These are phyloP conservation scores for Phytoseiulus persimilis DNA, from an alignment of 2,888 invertebrate genomes.

Conservation along the genomic window DNA sequence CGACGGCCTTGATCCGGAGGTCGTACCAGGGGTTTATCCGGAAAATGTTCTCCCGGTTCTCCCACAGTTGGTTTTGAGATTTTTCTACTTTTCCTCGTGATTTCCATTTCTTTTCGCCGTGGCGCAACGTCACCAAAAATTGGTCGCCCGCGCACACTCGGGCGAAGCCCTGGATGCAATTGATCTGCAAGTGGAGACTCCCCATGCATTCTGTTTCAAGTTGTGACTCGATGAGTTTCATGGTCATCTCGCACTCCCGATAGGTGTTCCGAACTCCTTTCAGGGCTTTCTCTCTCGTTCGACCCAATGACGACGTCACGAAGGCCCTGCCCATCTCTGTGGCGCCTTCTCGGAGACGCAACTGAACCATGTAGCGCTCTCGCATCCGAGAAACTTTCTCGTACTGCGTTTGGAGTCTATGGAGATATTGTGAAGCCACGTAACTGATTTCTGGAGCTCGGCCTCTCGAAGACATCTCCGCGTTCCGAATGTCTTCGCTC, in stretches of 20 bases:
- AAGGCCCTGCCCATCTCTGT: constrained; percentile 28
- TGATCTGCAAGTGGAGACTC: constrained; percentile 40
- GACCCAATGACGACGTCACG: constrained; percentile 13
- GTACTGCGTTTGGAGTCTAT: constrained; percentile 17
- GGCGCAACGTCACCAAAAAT: constrained; percentile 56
- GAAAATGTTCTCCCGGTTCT: constrained; percentile 12
- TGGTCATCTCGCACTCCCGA: constrained; percentile 29
- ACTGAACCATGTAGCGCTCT: constrained; percentile 20
- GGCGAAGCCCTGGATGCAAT: constrained; percentile 57
- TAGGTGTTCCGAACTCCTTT: constrained; percentile 30
- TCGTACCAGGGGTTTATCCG: constrained; percentile 26
- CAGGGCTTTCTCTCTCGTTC: constrained; percentile 28
- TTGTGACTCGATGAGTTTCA: constrained; percentile 31
- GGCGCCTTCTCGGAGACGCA: constrained; percentile 16
- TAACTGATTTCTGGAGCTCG: background rate
- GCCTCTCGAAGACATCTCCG: constrained; percentile 27
- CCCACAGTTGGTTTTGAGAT: background rate
- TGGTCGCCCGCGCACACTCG: constrained; percentile 57
- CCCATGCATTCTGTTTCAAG: constrained; percentile 32
- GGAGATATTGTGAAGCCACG: constrained; percentile 18
- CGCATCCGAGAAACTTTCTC: constrained; percentile 12
- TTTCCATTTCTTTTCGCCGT: constrained; percentile 56
- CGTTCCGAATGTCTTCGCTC: constrained; percentile 30
- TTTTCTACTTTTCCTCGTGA: constrained; percentile 52
- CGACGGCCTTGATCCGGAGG: constrained; percentile 49